Percentiles rank a stretch among this genome's conserved stretches.
Evolutionary conservation across 2,797 vertebrate species (phyloP).

Genomic region (Diglossa cyanea): DNA sequence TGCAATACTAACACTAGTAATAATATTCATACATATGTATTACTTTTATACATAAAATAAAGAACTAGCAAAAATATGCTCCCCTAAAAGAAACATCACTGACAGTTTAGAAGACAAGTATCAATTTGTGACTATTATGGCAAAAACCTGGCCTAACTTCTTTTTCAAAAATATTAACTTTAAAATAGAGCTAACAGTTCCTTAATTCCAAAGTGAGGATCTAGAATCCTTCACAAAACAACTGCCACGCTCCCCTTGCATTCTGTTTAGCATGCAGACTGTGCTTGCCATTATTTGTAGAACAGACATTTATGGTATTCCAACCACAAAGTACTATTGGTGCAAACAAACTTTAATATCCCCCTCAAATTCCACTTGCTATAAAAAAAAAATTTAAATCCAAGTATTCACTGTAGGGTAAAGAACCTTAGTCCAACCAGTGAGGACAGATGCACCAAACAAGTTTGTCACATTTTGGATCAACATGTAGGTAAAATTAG

Average conservation of each 20-base stretch:
- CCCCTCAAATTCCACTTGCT: not conserved
- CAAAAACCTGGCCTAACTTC: not conserved
- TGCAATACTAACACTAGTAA: not conserved
- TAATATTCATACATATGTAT: not conserved
- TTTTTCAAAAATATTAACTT: not conserved
- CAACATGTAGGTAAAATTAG: rapidly evolving
- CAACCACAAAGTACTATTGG: not conserved
- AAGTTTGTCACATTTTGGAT: not conserved
- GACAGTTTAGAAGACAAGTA: not conserved
- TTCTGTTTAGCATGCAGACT: not conserved
- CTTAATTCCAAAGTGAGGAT: not conserved
- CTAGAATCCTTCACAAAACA: not conserved
- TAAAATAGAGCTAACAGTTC: not conserved
- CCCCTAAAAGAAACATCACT: not conserved
- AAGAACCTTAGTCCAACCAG: not conserved
- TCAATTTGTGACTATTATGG: not conserved
- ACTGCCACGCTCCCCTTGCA: not conserved
- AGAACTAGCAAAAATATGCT: not conserved
- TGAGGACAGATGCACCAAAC: not conserved
- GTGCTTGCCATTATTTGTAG: not conserved
- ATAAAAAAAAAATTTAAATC: not conserved
- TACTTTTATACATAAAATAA: not conserved
- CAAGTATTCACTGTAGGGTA: not conserved
- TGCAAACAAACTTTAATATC: not conserved
- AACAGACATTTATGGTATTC: not conserved